Evolutionary conservation across 2,888 invertebrate species (phyloP), one percentile per base, ranked within the genome.

Genomic region (Litoditis marina): DNA sequence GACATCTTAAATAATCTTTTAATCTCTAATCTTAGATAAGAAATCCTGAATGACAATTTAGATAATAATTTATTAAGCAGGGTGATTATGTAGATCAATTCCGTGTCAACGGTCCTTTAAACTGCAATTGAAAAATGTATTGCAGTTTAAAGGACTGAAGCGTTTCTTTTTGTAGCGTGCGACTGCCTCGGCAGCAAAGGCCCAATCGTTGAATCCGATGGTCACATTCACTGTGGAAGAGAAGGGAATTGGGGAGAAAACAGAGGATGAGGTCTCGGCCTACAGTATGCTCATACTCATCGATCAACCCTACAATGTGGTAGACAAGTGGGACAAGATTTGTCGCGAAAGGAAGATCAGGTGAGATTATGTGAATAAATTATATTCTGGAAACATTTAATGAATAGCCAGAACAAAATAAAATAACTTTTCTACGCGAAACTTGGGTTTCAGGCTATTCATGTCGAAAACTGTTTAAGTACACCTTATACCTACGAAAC

Each of bases 201-300:
- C 92, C 0, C 90, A 89, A 81, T 89, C 89, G 58, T 87, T 98
- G 72, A 98, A 98, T 85, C 93, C 94, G 0, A 91, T 94, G 89
- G 96, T 98, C 0, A 88, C 90, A 73, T 89, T 96, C 46, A 87
- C 86, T 0, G 53, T 58, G 2, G 57, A 60, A 16, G 62, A 65
- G 39, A 58, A 61, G 11, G 58, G 55, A 27, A 16, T 73, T 19
- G 54, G 50, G 1, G 31, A 50, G 13, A 50, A 63, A 28, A 49
- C 88, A 0, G 88, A 89, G 52, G 87, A 87, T 1, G 94, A 87
- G 82, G 92, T 91, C 79, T 70, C 76, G 16, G 74, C 84, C 19
- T 95, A 91, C 83, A 90, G 93, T 82, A 89, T 95, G 2, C 89
- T 96, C 1, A 89, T 91, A 69, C 89, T 90, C 1, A 90, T 90